Base-by-base conservation (phyloP, 2,113 vertebrate species). In the Dromaius novaehollandiae region DNA sequence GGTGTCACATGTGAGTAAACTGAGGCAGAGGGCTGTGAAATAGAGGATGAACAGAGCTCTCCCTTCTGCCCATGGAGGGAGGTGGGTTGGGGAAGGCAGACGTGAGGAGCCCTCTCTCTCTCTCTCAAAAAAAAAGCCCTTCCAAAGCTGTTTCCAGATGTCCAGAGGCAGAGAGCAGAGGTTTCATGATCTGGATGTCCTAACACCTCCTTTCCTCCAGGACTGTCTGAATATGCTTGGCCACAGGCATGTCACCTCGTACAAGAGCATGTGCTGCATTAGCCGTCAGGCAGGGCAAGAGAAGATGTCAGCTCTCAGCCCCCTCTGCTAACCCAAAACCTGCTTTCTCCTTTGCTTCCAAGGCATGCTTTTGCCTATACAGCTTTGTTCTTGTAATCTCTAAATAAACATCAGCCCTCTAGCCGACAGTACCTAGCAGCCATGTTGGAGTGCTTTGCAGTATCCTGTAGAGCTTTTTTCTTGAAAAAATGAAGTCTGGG, bases 11-110 rank as follows among this genome's bases (percentile, higher is more conserved):
- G 2, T 14, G 6, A 53, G 40, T 53, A 91, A 86, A 91, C 9
- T 58, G 75, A 94, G 88, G 90, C 63, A 89, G 70, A 4, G n/a
- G 46, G 53, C 40, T 74, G 26, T 73, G 71, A 90, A 48, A 36
- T 21, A 77, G 4, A 81, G 15, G 19, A 17, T 7, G 55, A 75
- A n/a, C 16, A 70, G 22, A 8, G 22, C 17, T 10, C 8, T 82
- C 11, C 48, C 19, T 13, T 58, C 20, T 79, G 50, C 1, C 28
- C 6, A 3, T 24, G 25, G 22, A 69, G 5, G 7, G 4, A 2
- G 11, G 20, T 13, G 32, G 6, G 12, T 40, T 70, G 76, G 7
- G 9, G 48, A 55, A 79, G 68, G 9, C 8, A n/a, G 11, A 30
- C 17, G 3, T 21, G 51, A 66, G 28, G 24, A 73, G 10, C 22